Base-by-base conservation (phyloP, 2,113 vertebrate species). In the Phoenicopterus ruber region DNA sequence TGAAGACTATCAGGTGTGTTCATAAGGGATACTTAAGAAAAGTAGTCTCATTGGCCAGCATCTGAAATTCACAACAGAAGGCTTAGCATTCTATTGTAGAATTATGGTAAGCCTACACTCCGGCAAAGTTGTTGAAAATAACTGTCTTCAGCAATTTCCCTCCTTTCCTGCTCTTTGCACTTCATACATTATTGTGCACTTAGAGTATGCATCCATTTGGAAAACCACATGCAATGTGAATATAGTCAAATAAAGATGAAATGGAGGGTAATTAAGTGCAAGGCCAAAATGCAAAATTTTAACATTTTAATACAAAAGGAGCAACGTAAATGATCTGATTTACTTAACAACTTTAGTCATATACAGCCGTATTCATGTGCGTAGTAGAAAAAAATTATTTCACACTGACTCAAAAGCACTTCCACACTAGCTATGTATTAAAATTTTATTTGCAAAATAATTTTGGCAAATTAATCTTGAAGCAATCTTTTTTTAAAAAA, bases 1-100 rank as follows among this genome's bases (percentile, higher is more conserved):
- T 46, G 31, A 46, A 73, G 21, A 86, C 4, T 31, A 47, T 5
- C 2, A 7, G 8, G 5, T 1, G 0, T 3, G 4, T 58, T 42
- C 1, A 6, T 40, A 79, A 59, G 8, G 11, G 10, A 15, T 57
- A 22, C 14, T 66, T 67, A 6, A 57, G n/a, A 55, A 59, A 47
- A 80, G 17, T 21, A 69, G 11, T 17, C 11, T 81, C 61, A 38
- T 16, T 50, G 29, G 12, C 17, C 26, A 71, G 20, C 11, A 19
- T 42, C 22, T 67, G 57, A 74, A 58, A 54, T 49, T 80, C 25
- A 12, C 20, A 32, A 5, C 7, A 17, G 32, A 85, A 74, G 9
- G 0, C 3, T 46, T 89, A 26, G 5, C 0, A 5, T 77, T 70
- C 38, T 54, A 10, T 13, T 58, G 17, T 58, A 62, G 59, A 46